Evolutionary conservation across 2,113 vertebrate genomes (phyloP), one percentile per base, ranked within the genome.

Genomic region (Abramis brama): DNA sequence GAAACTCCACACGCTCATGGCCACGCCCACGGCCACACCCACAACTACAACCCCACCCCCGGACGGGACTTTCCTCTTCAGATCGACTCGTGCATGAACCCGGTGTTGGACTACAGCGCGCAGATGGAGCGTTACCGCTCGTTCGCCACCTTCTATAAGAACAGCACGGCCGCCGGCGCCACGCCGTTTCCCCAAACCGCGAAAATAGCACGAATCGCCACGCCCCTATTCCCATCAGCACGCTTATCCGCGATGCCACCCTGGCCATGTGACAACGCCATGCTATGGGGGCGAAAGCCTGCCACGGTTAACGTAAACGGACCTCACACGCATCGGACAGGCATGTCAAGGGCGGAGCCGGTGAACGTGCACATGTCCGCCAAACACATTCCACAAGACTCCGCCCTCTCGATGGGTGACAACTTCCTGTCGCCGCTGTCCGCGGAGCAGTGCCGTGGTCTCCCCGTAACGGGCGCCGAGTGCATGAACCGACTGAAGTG

Each of bases 51-150:
- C 75, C 79, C 84, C 19, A 59, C 77, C 82, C 83, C 97, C 95
- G 96, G 97, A 95, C 39, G 95, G 89, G 97, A 97, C 74, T 99
- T 97, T 0, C 95, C 94, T 82, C 95, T 95, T 87, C 96, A 91
- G 92, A 95, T 92, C 94, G 95, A 92, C 95, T 96, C 94, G 94
- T 97, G 94, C 95, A 96, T 91, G 95, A 94, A 93, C 93, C 92
- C 94, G 86, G 96, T 98, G 91, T 91, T 97, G 95, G 97, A 98
- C 94, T 97, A 98, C 95, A 96, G 95, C 90, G 95, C 97, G 2
- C 97, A 98, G 93, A 97, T 98, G 96, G 97, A 98, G 92, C 95
- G 97, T 13, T 97, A 97, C 91, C 96, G 97, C 85, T 97, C 97
- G 86, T 97, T 98, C 50, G 97, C 97, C 89, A 96, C 91, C 90